Evolutionary conservation across 2,113 vertebrate genomes (phyloP), one percentile per base, ranked within the genome.

Genomic region (Tiliqua scincoides): DNA sequence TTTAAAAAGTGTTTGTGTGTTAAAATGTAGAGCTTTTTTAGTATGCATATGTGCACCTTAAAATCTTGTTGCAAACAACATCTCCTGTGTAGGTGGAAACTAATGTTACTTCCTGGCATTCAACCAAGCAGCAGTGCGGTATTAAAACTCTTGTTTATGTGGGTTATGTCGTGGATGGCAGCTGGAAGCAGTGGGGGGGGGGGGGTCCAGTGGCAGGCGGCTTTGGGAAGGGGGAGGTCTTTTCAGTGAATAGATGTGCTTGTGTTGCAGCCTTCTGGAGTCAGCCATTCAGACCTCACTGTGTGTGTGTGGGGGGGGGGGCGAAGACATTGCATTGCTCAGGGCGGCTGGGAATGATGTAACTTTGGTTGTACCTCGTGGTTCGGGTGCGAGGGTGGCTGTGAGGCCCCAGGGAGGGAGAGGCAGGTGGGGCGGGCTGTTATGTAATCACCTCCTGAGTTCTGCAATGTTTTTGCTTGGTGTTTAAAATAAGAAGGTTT

Each of bases 361-460:
- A 93, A 85, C 74, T 81, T 79, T 82, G 35, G 62, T 88, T 85
- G 79, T 86, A 85, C 89, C 90, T 82, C 1, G 3, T 81, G 59
- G 40, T 65, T 14, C 15, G 67, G 67, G 61, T 67, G n/a, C 27
- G 14, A 76, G 43, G n/a, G 61, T n/a, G 11, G 52, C 63, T 1
- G 40, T 1, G 62, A 25, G 78, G 61, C n/a, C 40, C 12, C 6
- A 14, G 35, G 6, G 37, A 48, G 27, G 54, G 18, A 23, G 18
- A 61, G 10, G 30, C 3, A 10, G 72, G 61, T 30, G 3, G 83
- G 25, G 72, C 74, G 3, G 37, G 12, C 20, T 61, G 67, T 94
- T 94, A 94, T 92, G 89, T 94, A 93, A 94, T 91, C 85, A 61
- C 87, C 82, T 88, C 61, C 70, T 70, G 12, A 27, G 23, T 82